Evolutionary conservation across 2,888 invertebrate genomes (phyloP).

Genomic region (Portevinia maculata): DNA sequence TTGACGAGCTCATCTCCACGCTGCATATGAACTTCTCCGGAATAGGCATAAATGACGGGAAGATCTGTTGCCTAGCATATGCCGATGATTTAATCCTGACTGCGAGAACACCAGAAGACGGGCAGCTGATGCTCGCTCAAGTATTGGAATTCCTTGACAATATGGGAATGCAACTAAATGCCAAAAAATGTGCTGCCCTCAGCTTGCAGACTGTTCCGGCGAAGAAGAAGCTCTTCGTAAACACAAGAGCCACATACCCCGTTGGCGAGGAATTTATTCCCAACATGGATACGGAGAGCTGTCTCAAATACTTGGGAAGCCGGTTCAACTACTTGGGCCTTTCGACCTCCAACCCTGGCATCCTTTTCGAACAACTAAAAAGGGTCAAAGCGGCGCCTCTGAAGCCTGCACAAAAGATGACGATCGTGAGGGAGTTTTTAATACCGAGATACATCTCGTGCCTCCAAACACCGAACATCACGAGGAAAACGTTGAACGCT

Average conservation of each 20-base stretch:
- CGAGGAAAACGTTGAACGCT: neutral
- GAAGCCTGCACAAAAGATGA: neutral
- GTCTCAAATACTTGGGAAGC: neutral
- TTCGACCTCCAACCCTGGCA: neutral
- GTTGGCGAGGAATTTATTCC: neutral
- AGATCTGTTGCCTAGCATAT: too few relatives aligned
- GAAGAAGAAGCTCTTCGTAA: neutral
- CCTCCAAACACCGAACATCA: neutral
- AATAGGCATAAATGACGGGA: too few relatives aligned
- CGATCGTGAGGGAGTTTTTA: neutral
- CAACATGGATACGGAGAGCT: neutral
- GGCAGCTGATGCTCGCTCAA: neutral
- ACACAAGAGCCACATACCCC: neutral
- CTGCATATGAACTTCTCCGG: too few relatives aligned
- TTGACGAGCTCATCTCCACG: neutral
- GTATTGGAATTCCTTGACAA: neutral
- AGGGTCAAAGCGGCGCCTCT: neutral
- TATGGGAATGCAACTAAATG: constrained; percentile 4
- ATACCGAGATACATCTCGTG: neutral
- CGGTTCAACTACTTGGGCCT: neutral
- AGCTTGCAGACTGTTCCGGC: neutral
- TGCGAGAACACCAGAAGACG: neutral
- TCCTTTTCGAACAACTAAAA: neutral
- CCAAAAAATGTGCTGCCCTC: neutral
- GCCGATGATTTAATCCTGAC: too few relatives aligned